phyloP scores from a whole-genome alignment of 2,113 vertebrate species.

The Elachura formosa region DNA sequence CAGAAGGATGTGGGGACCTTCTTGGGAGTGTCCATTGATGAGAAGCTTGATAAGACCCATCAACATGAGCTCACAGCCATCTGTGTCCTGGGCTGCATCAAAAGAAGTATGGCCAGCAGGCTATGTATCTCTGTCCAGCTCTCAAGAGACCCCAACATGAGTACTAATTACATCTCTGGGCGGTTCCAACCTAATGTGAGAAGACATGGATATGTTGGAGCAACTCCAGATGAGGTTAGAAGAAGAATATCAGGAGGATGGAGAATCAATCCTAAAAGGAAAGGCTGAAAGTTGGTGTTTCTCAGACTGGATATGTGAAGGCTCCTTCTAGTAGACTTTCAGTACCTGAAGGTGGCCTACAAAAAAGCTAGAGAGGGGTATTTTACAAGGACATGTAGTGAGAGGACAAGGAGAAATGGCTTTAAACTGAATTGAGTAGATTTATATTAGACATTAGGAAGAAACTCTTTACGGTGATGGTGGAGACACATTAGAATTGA shows the following conservation, averaged over 20 bases:
- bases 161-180: neutral
- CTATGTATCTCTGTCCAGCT: neutral
- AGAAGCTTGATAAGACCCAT: neutral
- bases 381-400: neutral
- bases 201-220: neutral
- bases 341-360: neutral
- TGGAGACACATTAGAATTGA: neutral
- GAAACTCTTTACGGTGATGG: neutral
- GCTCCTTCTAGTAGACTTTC: neutral
- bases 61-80: neutral
- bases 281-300: neutral
- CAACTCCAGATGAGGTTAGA: neutral
- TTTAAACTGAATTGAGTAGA: neutral
- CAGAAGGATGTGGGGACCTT: neutral
- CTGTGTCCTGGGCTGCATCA: neutral
- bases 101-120: neutral
- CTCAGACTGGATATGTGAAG: neutral
- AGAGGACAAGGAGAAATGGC: neutral
- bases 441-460: neutral
- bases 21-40: neutral
- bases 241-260: neutral
- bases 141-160: rapidly evolving
- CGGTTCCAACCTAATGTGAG: neutral
- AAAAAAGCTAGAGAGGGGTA: neutral
- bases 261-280: neutral